Conservation (phyloP, 2,797 vertebrate species). For the Pseudotriccus pelzelni region DNA sequence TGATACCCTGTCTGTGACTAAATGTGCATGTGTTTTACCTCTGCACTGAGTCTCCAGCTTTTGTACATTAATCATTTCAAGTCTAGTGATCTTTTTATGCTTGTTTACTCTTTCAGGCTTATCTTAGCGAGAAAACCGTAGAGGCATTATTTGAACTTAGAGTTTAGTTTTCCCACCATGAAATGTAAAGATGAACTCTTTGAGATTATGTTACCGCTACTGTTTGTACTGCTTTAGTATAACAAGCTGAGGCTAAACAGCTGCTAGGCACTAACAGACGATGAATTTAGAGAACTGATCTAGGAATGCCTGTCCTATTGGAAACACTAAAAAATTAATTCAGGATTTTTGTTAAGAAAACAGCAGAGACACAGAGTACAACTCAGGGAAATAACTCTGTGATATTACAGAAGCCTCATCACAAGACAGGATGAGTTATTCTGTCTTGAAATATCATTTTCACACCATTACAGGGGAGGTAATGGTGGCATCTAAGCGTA, state of each 20-base stretch:
- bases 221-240: not conserved
- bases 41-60: not conserved
- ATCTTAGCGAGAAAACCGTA: not conserved
- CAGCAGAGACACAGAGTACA: rapidly evolving
- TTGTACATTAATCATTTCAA: not conserved
- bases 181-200: not conserved
- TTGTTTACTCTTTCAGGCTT: not conserved
- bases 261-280: rapidly evolving
- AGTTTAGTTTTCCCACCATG: not conserved
- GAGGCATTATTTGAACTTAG: not conserved
- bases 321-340: not conserved
- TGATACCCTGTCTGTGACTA: not conserved
- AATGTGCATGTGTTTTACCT: not conserved
- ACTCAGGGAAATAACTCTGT: not conserved
- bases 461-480: not conserved
- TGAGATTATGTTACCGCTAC: not conserved
- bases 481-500: not conserved
- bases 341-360: not conserved
- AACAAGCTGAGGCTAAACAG: not conserved
- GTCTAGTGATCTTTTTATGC: not conserved
- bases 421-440: not conserved
- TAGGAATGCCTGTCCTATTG: not conserved
- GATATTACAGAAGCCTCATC: not conserved
- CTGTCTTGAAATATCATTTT: not conserved
- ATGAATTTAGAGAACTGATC: not conserved